phyloP scores from a whole-genome alignment of 1,140 invertebrate species.

The Macrostomum lignano region DNA sequence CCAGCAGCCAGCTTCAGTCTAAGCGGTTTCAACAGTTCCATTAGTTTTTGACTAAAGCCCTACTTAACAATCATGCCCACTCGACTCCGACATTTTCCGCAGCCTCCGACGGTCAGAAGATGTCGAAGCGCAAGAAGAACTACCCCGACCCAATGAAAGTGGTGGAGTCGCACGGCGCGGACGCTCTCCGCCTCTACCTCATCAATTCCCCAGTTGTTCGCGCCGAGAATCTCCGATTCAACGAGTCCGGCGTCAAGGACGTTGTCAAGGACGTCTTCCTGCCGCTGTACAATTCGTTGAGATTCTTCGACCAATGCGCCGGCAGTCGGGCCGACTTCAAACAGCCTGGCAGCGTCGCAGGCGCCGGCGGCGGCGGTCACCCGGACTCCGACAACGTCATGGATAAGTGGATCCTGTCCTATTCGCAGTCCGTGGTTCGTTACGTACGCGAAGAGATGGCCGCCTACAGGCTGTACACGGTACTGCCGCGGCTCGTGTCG shows the following conservation, averaged over 20 bases:
- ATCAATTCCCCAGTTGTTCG: slow-evolving; percentile 91
- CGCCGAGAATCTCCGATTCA: slow-evolving; percentile 78
- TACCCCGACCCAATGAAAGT: slow-evolving; percentile 81
- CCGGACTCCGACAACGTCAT: slow-evolving; percentile 29
- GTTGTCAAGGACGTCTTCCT: slow-evolving; percentile 87
- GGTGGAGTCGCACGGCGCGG: slow-evolving; percentile 72
- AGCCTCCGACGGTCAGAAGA: no score
- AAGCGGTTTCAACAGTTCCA: no score
- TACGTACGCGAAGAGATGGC: slow-evolving; percentile 73
- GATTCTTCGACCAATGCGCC: slow-evolving; percentile 40
- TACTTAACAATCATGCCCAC: no score
- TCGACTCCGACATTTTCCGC: no score
- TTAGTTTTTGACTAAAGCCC: no score
- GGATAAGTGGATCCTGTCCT: slow-evolving; percentile 87
- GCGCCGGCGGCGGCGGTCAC: background rate
- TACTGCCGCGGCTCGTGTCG: slow-evolving; percentile 63
- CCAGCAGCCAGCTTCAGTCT: no score
- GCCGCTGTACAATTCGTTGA: slow-evolving; percentile 94
- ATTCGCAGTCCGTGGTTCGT: slow-evolving; percentile 60
- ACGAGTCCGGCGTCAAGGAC: slow-evolving; percentile 80
- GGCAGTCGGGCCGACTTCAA: no score
- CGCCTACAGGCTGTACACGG: slow-evolving; percentile 70
- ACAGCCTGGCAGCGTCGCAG: background rate
- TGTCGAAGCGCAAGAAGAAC: slow-evolving; percentile 94
- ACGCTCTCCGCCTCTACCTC: slow-evolving; percentile 73